Conservation (phyloP, 2,797 vertebrate species). For the Ctenopoma multispine region DNA sequence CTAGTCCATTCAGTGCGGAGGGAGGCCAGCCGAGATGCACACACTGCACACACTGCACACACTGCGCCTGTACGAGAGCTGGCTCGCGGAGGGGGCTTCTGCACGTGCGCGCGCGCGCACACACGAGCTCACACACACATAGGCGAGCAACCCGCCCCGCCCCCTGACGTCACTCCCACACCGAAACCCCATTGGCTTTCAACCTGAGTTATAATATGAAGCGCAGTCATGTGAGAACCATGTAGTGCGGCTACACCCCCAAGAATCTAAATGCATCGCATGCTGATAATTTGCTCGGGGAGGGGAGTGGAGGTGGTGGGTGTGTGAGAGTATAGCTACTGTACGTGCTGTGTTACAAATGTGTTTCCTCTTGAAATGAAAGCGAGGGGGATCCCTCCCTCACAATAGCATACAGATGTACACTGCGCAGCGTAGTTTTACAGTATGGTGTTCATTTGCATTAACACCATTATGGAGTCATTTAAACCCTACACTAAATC, state of each 20-base stretch:
- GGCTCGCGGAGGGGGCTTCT: conserved; percentile 64
- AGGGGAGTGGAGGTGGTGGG: conserved; percentile 3
- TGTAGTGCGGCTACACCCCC: conserved; percentile 66
- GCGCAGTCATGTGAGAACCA: conserved; percentile 74
- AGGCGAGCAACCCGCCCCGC: conserved; percentile 56
- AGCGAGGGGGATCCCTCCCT: conserved; percentile 46
- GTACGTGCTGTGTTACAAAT: conserved; percentile 76
- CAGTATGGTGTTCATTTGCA: not conserved
- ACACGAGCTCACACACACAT: conserved; percentile 21
- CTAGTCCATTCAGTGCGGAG: conserved; percentile 84
- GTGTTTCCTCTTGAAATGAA: conserved; percentile 76
- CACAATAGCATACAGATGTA: conserved; percentile 1
- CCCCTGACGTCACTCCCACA: conserved; percentile 65
- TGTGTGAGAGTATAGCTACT: conserved; percentile 65
- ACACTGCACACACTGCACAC: conserved; percentile 69
- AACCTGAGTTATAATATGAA: conserved; percentile 57
- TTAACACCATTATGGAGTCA: not conserved
- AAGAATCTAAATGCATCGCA: conserved; percentile 70
- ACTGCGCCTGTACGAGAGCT: conserved; percentile 77
- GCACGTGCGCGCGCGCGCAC: conserved; percentile 20
- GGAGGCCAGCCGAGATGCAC: conserved; percentile 78
- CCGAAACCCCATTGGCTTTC: conserved; percentile 79
- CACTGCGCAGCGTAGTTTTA: not conserved
- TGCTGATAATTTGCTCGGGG: conserved; percentile 65
- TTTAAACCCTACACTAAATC: not conserved